phyloP scores from a whole-genome alignment of 2,113 vertebrate species.

The Poecile atricapillus region DNA sequence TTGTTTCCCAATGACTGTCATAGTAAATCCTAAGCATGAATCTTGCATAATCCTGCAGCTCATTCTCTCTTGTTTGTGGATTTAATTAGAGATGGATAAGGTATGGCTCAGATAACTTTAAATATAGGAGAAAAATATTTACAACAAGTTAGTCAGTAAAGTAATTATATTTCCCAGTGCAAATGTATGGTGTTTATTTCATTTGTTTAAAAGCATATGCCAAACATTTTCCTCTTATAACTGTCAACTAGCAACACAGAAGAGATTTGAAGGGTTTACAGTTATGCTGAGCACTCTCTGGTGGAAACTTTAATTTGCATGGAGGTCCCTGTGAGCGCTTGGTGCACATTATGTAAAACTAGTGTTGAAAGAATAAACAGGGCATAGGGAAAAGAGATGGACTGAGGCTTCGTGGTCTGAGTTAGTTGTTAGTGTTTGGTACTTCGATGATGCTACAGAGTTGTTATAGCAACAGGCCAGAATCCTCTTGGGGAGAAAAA shows the following conservation, averaged over 20 bases:
- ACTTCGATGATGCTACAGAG: background rate
- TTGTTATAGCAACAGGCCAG: conserved; percentile 2
- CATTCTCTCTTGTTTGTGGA: background rate
- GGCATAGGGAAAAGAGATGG: background rate
- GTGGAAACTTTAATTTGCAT: background rate
- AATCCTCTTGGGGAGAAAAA: background rate
- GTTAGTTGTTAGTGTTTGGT: background rate
- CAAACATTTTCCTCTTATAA: background rate
- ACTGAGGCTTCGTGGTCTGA: background rate
- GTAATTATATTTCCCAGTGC: background rate
- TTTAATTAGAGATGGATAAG: background rate
- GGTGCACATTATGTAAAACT: rapidly evolving
- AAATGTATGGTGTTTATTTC: background rate
- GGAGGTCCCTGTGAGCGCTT: background rate
- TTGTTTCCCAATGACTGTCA: background rate
- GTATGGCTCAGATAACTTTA: background rate
- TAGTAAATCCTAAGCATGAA: background rate
- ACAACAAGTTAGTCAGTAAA: background rate
- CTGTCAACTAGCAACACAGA: background rate
- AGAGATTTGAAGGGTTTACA: background rate
- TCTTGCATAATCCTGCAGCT: background rate
- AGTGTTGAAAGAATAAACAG: background rate
- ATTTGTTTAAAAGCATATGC: background rate
- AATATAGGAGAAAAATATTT: background rate
- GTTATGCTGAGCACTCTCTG: background rate